These are phyloP conservation scores for Agriopis aurantiaria DNA, from an alignment of 2,888 invertebrate genomes.

Conservation along the genomic window DNA sequence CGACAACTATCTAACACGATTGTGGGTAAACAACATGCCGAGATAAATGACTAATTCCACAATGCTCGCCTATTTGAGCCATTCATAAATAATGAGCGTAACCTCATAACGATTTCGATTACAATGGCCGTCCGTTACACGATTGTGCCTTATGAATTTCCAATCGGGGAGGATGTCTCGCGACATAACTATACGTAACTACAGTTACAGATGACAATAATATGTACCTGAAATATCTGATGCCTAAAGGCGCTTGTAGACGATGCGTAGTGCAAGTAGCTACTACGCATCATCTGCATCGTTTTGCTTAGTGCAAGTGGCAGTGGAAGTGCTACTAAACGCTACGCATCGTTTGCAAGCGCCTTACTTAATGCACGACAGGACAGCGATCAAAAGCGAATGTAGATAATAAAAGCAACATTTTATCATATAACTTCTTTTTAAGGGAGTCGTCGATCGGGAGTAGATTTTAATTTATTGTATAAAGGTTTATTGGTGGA, in stretches of 20 bases:
- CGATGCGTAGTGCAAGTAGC: too few species aligned
- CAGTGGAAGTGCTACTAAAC: too few species aligned
- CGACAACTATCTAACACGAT: constrained; percentile 87
- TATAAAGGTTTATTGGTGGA: too few species aligned
- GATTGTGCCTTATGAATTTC: constrained; percentile 51
- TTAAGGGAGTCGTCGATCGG: too few species aligned
- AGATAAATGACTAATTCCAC: constrained; percentile 86
- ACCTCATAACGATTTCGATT: constrained; percentile 72
- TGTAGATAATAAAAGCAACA: not conserved
- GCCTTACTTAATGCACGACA: not conserved
- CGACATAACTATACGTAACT: constrained; percentile 32
- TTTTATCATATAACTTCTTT: too few species aligned
- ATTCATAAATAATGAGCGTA: constrained; percentile 81
- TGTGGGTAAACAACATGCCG: constrained; percentile 84
- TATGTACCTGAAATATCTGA: too few species aligned
- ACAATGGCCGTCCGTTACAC: constrained; percentile 58
- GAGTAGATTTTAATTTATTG: too few species aligned
- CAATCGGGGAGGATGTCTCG: constrained; percentile 48
- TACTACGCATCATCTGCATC: too few species aligned
- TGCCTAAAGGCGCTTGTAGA: too few species aligned
- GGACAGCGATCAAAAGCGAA: not conserved
- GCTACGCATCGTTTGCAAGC: too few species aligned
- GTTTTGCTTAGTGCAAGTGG: too few species aligned
- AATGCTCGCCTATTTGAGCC: constrained; percentile 77
- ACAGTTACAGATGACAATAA: too few species aligned